A percentile compares a stretch with the other conserved stretches of the same genome.
phyloP scores from a whole-genome alignment of 2,888 invertebrate species.

The Octonoba sinensis region DNA sequence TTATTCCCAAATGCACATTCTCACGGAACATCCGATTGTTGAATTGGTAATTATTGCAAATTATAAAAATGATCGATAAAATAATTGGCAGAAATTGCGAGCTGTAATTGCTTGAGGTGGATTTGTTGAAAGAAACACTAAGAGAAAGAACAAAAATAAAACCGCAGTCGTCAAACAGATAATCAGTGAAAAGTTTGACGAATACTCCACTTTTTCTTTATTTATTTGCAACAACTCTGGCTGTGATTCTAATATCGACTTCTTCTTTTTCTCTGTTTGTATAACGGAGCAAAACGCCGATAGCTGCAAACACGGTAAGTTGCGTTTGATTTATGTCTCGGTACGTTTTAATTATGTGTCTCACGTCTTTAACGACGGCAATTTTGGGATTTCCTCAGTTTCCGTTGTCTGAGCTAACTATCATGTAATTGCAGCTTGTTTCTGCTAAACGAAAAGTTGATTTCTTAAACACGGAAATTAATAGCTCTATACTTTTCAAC shows the following conservation, averaged over 20 bases:
- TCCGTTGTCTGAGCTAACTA: neutral
- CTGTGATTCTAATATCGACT: conserved; percentile 13
- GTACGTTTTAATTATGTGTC: conserved; percentile 26
- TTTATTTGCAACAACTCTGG: conserved; percentile 18
- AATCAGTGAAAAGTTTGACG: neutral
- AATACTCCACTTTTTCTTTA: neutral
- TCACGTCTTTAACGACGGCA: conserved; percentile 24
- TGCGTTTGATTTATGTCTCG: conserved; percentile 27
- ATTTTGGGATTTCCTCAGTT: conserved; percentile 31
- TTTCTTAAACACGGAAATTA: too few relatives aligned
- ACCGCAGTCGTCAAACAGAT: conserved; percentile 12
- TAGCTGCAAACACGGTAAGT: conserved; percentile 24
- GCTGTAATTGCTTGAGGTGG: too few relatives aligned
- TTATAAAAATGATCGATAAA: neutral
- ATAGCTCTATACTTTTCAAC: too few relatives aligned
- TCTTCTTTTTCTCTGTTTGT: conserved; percentile 23
- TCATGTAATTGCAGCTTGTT: conserved; percentile 1
- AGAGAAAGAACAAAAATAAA: conserved; percentile 18
- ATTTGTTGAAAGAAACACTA: too few relatives aligned
- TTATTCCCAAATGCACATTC: too few relatives aligned
- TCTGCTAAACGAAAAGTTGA: too few relatives aligned
- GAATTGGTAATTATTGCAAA: neutral
- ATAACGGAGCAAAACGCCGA: conserved; percentile 4
- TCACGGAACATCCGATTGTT: too few relatives aligned
- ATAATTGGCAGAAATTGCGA: conserved; percentile 6